Evolutionary conservation across 2,113 vertebrate species (phyloP).

Genomic region (Pelecanus crispus): DNA sequence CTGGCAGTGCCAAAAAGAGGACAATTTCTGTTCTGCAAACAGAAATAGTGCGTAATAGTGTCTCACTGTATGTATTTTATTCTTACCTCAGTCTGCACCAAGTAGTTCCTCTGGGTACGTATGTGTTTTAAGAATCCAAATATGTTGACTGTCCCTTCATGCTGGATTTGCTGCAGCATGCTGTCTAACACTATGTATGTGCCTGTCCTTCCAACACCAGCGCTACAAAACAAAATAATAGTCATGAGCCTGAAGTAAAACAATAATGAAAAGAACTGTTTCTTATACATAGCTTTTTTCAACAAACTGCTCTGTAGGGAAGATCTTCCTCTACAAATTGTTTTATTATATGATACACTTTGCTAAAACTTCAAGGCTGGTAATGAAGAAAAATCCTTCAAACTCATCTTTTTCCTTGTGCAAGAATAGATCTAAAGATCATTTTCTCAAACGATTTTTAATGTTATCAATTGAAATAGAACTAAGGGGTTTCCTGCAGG

Average conservation of each 20-base stretch:
- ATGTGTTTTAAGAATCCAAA: slow-evolving; percentile 95
- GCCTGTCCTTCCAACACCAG: slow-evolving; percentile 92
- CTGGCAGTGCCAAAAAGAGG: not conserved
- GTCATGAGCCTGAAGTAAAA: slow-evolving; percentile 17
- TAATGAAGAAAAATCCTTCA: not conserved
- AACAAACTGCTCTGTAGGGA: not conserved
- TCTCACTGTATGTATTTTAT: not conserved
- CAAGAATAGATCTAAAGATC: not conserved
- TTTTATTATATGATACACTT: not conserved
- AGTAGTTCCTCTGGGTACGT: slow-evolving; percentile 91
- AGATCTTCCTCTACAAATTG: not conserved
- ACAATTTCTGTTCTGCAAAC: too few species aligned
- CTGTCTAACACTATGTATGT: slow-evolving; percentile 96
- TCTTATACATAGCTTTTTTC: not conserved
- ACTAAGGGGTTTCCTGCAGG: not conserved
- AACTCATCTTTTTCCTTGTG: not conserved
- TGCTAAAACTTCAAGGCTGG: not conserved
- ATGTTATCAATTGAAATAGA: not conserved
- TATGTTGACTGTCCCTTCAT: slow-evolving; percentile 84
- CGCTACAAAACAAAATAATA: slow-evolving; percentile 71
- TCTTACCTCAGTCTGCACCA: slow-evolving; percentile 96
- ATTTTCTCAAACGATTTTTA: not conserved
- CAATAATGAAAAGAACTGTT: not conserved
- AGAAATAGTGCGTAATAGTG: not conserved
- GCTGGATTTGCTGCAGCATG: slow-evolving; percentile 91